phyloP scores from a whole-genome alignment of 1,140 invertebrate genomes.

The Drosophila sp. region DNA sequence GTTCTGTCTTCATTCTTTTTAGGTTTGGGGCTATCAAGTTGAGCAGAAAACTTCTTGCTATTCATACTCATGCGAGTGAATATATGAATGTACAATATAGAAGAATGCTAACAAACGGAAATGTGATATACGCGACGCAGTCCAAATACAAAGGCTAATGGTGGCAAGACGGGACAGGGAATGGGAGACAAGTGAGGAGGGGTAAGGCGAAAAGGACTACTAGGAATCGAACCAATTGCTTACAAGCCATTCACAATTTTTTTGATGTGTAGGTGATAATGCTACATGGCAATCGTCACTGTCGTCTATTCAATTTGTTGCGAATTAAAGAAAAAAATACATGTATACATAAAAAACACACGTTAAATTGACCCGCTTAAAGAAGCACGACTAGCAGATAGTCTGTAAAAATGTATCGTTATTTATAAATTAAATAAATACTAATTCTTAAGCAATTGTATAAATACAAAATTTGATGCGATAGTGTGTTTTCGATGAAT shows the following conservation, averaged over 20 bases:
- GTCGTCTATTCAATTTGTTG: conserved; percentile 74
- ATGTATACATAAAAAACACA: conserved; percentile 20
- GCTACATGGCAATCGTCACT: conserved; percentile 64
- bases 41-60: conserved; percentile 78
- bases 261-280: conserved; percentile 66
- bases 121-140: conserved; percentile 77
- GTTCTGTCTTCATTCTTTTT: neutral
- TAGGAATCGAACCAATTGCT: conserved; percentile 60
- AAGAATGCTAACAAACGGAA: conserved; percentile 81
- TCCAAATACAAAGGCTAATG: conserved; percentile 73
- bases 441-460: neutral
- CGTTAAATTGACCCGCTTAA: neutral
- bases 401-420: neutral
- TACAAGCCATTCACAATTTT: conserved; percentile 58
- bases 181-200: neutral
- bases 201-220: neutral
- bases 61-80: conserved; percentile 51
- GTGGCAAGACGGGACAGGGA: conserved; percentile 4
- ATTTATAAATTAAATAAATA: neutral
- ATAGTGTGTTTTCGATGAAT: too few species aligned
- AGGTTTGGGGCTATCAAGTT: conserved; percentile 72
- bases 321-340: conserved; percentile 63
- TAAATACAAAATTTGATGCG: too few species aligned
- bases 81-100: conserved; percentile 55
- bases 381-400: neutral